Base-by-base conservation (phyloP, 2,888 invertebrate species). In the Machimus rusticus region DNA sequence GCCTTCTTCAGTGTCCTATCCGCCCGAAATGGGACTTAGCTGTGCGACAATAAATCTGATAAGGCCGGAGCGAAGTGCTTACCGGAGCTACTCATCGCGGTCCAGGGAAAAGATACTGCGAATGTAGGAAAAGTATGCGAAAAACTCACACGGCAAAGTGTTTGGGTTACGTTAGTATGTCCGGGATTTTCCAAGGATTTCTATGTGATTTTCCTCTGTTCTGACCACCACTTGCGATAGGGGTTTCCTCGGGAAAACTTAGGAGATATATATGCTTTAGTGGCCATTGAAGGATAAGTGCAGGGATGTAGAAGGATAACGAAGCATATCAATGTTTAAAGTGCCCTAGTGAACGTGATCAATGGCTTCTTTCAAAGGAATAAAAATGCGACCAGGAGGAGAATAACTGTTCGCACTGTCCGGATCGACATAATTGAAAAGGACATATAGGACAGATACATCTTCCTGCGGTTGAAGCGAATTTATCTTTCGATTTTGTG, bases 41-140 rank as follows among this genome's bases (percentile, higher is more conserved):
- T 81, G 43, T 55, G 34, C 46, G 51, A 81, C 81, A 81, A 81
- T 81, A 81, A 81, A 81, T 81, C 81, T 81, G 81, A 81, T 81
- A 81, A 81, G 81, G 55, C 46, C 16, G 14, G 31, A 78, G 31
- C 34, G 31, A 81, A 81, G 81, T 81, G 81, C 81, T 81, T 81
- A 81, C 81, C 81, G 31, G 66, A 51, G 51, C 51, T 28, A 34
- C 81, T 55, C 51, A 81, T 51, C 55, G 81, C 28, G 81, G 81
- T 55, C 55, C 81, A 31, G 5, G 46, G n/a, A 12, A 77, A 79
- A 55, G 51, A 81, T 31, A 55, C 81, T 81, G 81, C 16, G 31
- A 39, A 43, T 78, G 43, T 43, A 19, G 43, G 78, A 78, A 19
- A 39, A 37, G 31, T n/a, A 28, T 37, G n/a, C 76, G 37, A 76